Conservation (phyloP, 2,113 vertebrate genomes). For the Mobula birostris region DNA sequence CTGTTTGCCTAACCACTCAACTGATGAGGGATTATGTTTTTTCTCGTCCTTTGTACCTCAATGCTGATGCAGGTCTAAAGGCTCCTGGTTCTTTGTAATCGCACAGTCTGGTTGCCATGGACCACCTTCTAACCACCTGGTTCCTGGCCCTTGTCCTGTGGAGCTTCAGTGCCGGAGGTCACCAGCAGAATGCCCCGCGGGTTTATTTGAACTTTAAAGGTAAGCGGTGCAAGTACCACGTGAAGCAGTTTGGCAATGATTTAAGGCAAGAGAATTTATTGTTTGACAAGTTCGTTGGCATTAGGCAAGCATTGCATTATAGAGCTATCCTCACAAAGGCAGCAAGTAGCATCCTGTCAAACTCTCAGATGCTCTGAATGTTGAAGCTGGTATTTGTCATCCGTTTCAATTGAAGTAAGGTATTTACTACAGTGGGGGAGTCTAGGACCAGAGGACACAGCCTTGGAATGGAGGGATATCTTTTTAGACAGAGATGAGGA, state of each 20-base stretch:
- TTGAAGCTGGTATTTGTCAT: no score
- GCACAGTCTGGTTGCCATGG: background rate
- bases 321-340: background rate
- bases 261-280: background rate
- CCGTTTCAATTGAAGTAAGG: background rate
- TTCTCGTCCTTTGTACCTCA: constrained; percentile 21
- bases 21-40: constrained; percentile 29
- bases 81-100: background rate
- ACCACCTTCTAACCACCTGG: background rate
- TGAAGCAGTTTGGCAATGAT: background rate
- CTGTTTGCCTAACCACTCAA: constrained; percentile 31
- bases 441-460: no score
- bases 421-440: no score
- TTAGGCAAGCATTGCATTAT: background rate
- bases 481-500: no score
- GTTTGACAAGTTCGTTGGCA: background rate
- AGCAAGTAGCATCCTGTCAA: background rate
- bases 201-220: constrained; percentile 29
- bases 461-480: no score
- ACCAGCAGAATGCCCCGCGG: constrained; percentile 23
- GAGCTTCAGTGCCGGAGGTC: background rate
- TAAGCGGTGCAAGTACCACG: background rate
- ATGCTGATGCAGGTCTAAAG: constrained; percentile 12
- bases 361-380: background rate
- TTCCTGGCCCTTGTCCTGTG: background rate